Base-by-base conservation (phyloP, 2,797 vertebrate species). In the Myripristis jacobus region DNA sequence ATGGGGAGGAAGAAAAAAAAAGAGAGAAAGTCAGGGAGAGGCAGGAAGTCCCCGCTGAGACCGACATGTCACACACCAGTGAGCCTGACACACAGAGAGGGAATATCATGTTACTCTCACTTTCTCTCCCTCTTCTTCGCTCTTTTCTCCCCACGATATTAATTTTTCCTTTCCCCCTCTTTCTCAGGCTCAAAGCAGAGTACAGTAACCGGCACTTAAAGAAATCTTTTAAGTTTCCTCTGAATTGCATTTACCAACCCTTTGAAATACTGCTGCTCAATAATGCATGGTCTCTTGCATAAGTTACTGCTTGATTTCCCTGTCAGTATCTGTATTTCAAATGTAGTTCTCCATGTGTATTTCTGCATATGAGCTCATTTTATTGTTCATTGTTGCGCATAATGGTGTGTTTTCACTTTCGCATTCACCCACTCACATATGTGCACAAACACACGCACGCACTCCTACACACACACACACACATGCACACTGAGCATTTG, bases 21-120 rank as follows among this genome's bases (percentile, higher is more conserved):
- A 11, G 7, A 38, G 18, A 73, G 66, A 85, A 57, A 62, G 53
- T 54, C 55, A 67, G 61, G 60, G 74, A 68, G 59, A 63, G 72
- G 69, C 82, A 75, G 77, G 75, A 86, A 79, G 84, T 87, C 80
- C 73, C 88, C 63, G 75, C 72, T 76, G 82, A 89, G 82, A 86
- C 34, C 27, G 80, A 88, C 86, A 85, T 87, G 87, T 91, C 85
- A 86, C 87, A 88, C 83, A 81, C 84, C 77, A 84, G 74, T 70
- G 79, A 83, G 73, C 69, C 60, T 73, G 85, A 88, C 82, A 88
- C 79, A 77, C 58, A 12, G 52, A 64, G 58, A 80, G 81, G 77
- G 82, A 86, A 75, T 86, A 84, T 86, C 70, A 65, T 64, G 70
- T 75, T 79, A 76, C 71, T 80, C 53, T 66, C 29, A 16, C 68